A percentile compares a stretch with the other conserved stretches of the same genome.
phyloP scores from a whole-genome alignment of 2,888 invertebrate genomes.

The Masnerella sp. region DNA sequence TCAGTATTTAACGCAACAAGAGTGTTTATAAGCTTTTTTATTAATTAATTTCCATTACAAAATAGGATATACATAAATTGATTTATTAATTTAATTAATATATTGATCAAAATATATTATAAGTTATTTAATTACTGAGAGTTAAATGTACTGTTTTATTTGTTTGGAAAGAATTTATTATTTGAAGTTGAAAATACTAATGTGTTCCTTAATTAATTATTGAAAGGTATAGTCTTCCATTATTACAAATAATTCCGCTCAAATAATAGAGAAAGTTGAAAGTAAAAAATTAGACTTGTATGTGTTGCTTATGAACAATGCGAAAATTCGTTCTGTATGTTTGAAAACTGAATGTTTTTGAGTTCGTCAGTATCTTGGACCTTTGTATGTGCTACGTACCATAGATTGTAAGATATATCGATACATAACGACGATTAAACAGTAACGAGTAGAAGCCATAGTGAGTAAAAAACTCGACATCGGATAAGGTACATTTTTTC shows the following conservation, averaged over 20 bases:
- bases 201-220: too few species aligned
- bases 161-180: too few species aligned
- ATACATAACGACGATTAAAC: conserved; percentile 65
- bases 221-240: conserved; percentile 32
- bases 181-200: too few species aligned
- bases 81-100: too few species aligned
- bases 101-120: too few species aligned
- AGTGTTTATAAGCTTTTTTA: too few species aligned
- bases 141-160: too few species aligned
- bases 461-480: conserved; percentile 57
- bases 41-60: too few species aligned
- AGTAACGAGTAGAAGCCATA: conserved; percentile 65
- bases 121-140: too few species aligned
- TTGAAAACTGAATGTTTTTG: conserved; percentile 43
- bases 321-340: conserved; percentile 27
- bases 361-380: conserved; percentile 53
- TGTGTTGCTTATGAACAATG: conserved; percentile 24
- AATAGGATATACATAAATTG: too few species aligned
- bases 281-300: conserved; percentile 26
- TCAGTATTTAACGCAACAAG: too few species aligned
- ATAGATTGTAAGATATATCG: conserved; percentile 63
- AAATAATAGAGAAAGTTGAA: conserved; percentile 32
- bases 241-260: conserved; percentile 11
- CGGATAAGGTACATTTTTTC: conserved; percentile 61
- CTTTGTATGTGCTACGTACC: conserved; percentile 60